Percentiles rank a stretch among this genome's conserved stretches.
Evolutionary conservation across 1,140 invertebrate genomes (phyloP).

Genomic region (Penaeus chinensis): DNA sequence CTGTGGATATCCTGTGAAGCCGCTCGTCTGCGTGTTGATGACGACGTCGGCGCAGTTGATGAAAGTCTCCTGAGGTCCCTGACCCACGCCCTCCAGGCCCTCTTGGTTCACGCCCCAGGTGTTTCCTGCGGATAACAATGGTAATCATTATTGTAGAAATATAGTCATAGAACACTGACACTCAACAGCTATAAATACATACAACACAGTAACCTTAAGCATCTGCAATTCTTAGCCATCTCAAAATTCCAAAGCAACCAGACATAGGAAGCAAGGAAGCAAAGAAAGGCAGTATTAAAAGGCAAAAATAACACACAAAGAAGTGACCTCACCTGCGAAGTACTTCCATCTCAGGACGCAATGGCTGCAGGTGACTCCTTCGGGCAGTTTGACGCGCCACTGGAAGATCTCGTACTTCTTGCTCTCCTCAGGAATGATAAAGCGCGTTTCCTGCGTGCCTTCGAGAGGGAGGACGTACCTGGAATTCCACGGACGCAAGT

Average conservation of each 20-base stretch:
- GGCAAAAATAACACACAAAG: too few species aligned
- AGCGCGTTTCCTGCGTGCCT: slow-evolving; percentile 71
- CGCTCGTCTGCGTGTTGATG: slow-evolving; percentile 68
- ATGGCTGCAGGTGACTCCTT: slow-evolving; percentile 75
- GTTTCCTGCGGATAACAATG: slow-evolving; percentile 73
- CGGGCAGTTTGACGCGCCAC: slow-evolving; percentile 82
- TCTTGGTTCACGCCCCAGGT: slow-evolving; percentile 86
- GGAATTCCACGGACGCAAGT: slow-evolving; percentile 26
- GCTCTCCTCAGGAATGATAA: slow-evolving; percentile 74
- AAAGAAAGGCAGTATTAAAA: too few species aligned
- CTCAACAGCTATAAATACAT: too few species aligned
- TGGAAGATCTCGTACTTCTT: slow-evolving; percentile 81
- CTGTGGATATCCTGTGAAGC: neutral
- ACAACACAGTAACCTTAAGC: too few species aligned
- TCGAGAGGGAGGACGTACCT: slow-evolving; percentile 78
- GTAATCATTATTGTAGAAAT: neutral
- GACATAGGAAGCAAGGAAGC: too few species aligned
- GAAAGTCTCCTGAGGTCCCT: slow-evolving; percentile 87
- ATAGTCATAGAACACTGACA: neutral
- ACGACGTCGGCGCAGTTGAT: slow-evolving; percentile 87
- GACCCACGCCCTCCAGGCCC: slow-evolving; percentile 85
- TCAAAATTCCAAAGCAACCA: too few species aligned
- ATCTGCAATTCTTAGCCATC: too few species aligned
- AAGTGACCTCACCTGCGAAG: slow-evolving; percentile 68
- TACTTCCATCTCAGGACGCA: slow-evolving; percentile 81